phyloP scores from a whole-genome alignment of 1,140 invertebrate species.

The Ladona fulva region DNA sequence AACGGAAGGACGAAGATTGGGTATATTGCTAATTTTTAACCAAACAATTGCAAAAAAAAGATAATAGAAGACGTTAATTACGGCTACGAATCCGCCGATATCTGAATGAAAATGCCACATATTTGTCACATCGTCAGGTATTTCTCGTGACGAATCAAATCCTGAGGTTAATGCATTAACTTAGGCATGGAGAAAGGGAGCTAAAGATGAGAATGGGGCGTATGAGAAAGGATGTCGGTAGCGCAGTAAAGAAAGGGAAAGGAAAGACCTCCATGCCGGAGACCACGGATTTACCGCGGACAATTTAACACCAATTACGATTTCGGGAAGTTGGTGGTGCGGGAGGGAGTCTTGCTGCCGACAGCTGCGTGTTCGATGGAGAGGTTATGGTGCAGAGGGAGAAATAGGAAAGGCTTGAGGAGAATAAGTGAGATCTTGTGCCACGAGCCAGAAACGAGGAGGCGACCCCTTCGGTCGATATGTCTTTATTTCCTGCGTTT shows the following conservation, averaged over 20 bases:
- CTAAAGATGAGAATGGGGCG: no score
- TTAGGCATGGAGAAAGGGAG: no score
- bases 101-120: no score
- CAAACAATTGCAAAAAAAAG: no score
- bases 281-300: not conserved
- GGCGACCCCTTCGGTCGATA: not conserved
- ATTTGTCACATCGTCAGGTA: no score
- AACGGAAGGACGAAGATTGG: no score
- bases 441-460: not conserved
- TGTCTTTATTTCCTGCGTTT: not conserved
- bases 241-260: not conserved
- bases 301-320: slow-evolving; percentile 6
- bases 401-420: not conserved
- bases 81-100: no score
- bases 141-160: no score
- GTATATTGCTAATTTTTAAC: no score
- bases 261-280: not conserved
- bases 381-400: not conserved
- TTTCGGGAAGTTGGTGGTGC: not conserved
- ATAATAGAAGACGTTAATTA: no score
- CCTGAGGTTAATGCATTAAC: no score
- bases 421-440: not conserved
- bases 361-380: not conserved
- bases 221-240: not conserved
- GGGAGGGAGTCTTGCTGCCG: not conserved